A percentile compares a stretch with the other conserved stretches of the same genome.
Evolutionary conservation across 2,888 invertebrate genomes (phyloP).

Genomic region (Lochmaea crataegi): DNA sequence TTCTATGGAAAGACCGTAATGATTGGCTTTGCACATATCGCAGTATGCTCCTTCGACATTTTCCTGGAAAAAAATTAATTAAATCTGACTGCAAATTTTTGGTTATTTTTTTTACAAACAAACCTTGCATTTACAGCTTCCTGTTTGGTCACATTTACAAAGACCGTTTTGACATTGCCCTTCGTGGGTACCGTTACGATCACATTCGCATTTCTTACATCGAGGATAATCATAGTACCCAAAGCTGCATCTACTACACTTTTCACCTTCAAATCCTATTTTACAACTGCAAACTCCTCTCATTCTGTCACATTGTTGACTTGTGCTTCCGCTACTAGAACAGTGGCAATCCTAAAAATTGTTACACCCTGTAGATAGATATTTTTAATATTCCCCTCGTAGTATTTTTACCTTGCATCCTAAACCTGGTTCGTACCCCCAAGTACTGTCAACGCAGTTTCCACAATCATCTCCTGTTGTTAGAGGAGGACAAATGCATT

Average conservation of each 20-base stretch:
- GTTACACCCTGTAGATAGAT: neutral
- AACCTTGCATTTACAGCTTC: constrained; percentile 92
- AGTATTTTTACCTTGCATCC: constrained; percentile 77
- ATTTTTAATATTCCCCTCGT: no score
- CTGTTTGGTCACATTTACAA: constrained; percentile 81
- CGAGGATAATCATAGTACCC: constrained; percentile 92
- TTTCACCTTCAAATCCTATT: constrained; percentile 78
- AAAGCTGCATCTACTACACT: constrained; percentile 84
- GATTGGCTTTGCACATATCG: constrained; percentile 82
- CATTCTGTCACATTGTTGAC: constrained; percentile 74
- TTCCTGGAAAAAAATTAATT: constrained; percentile 66
- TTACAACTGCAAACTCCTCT: constrained; percentile 83
- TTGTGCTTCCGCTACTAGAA: constrained; percentile 75
- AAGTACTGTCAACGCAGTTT: constrained; percentile 83
- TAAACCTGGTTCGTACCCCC: constrained; percentile 78
- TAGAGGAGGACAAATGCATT: constrained; percentile 91
- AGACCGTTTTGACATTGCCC: constrained; percentile 66
- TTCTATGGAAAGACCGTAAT: constrained; percentile 83
- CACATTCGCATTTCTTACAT: constrained; percentile 88
- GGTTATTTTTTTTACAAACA: no score
- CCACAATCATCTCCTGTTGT: constrained; percentile 87
- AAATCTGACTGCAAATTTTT: no score
- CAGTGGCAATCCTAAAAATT: constrained; percentile 75
- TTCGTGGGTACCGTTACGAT: constrained; percentile 74
- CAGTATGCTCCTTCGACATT: constrained; percentile 89